Evolutionary conservation across 1,140 invertebrate genomes (phyloP).

Genomic region (Littorina saxatilis): DNA sequence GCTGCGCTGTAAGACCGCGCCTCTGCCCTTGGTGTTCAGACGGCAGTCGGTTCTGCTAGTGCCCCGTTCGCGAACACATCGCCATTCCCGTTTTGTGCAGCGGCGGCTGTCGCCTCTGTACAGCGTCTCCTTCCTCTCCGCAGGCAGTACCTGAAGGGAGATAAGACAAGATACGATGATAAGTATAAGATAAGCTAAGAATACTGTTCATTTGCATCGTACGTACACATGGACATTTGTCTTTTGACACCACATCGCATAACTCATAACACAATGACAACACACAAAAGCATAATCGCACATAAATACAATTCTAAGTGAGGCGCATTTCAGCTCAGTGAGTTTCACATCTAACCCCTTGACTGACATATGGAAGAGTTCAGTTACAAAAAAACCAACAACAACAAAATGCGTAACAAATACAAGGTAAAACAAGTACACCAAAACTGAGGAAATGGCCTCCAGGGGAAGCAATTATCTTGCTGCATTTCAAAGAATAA

Average conservation of each 20-base stretch:
- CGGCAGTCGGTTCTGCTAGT: background rate
- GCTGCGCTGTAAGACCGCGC: background rate
- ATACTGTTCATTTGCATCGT: too few relatives aligned
- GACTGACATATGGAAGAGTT: background rate
- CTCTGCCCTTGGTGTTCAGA: background rate
- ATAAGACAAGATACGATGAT: background rate
- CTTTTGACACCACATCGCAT: too few relatives aligned
- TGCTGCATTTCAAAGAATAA: too few relatives aligned
- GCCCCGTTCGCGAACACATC: background rate
- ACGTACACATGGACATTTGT: too few relatives aligned
- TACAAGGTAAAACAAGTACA: too few relatives aligned
- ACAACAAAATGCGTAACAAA: too few relatives aligned
- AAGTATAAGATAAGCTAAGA: too few relatives aligned
- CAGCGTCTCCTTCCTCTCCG: background rate
- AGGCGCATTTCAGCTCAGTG: background rate
- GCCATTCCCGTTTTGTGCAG: background rate
- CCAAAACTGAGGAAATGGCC: too few relatives aligned
- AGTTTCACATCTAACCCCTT: background rate
- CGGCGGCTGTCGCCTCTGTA: background rate
- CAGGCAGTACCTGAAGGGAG: background rate
- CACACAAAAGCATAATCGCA: too few relatives aligned
- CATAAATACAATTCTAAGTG: background rate
- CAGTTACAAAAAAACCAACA: too few relatives aligned
- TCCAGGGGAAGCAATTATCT: too few relatives aligned
- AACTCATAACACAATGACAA: background rate